Evolutionary conservation across 2,797 vertebrate species (phyloP).

Genomic region (Allobates femoralis): DNA sequence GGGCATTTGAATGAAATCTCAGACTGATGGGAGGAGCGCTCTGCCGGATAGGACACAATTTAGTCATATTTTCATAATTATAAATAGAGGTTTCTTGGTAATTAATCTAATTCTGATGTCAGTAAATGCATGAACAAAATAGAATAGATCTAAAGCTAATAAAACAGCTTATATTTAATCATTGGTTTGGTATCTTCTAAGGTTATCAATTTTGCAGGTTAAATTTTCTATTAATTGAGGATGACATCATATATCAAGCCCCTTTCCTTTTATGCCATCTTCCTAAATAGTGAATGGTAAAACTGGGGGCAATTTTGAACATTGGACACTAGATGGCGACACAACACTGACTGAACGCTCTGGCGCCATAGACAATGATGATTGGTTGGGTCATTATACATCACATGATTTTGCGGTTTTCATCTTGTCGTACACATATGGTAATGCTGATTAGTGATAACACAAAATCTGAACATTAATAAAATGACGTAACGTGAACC

Average conservation of each 20-base stretch:
- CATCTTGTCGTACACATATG: constrained; percentile 22
- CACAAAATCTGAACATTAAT: constrained; percentile 33
- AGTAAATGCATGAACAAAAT: neutral
- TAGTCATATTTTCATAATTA: neutral
- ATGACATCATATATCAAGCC: too few relatives aligned
- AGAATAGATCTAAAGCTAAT: too few relatives aligned
- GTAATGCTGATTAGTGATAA: constrained; percentile 40
- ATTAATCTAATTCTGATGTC: neutral
- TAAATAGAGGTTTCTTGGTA: neutral
- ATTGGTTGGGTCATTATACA: neutral
- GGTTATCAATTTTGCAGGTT: too few relatives aligned
- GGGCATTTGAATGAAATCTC: too few relatives aligned
- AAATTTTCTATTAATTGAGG: too few relatives aligned
- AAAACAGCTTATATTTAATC: too few relatives aligned
- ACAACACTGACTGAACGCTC: neutral
- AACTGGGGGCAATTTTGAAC: neutral
- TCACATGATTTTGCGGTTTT: neutral
- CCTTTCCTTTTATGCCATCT: too few relatives aligned
- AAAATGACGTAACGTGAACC: constrained; percentile 34
- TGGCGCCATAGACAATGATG: constrained; percentile 5
- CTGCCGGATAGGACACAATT: neutral
- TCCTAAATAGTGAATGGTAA: too few relatives aligned
- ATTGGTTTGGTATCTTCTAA: too few relatives aligned
- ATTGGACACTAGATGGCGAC: constrained; percentile 7
- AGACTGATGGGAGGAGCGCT: too few relatives aligned